phyloP scores from a whole-genome alignment of 2,113 vertebrate genomes.

The Noturus placidus region DNA sequence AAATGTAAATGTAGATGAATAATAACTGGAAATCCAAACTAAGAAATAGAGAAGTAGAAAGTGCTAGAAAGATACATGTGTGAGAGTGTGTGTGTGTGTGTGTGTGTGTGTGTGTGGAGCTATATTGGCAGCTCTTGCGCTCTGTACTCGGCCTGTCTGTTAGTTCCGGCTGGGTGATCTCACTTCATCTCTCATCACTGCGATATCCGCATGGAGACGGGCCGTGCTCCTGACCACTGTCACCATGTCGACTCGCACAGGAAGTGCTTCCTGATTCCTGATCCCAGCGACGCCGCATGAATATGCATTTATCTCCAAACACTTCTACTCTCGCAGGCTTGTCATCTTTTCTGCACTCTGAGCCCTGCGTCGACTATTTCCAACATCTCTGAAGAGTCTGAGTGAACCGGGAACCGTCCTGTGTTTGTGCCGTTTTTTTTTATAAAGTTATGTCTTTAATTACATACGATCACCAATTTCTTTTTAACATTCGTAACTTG shows the following conservation, averaged over 20 bases:
- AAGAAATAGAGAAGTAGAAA: not conserved
- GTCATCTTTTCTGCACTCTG: constrained; percentile 45
- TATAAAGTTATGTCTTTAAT: not conserved
- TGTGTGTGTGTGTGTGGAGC: not conserved
- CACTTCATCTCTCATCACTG: constrained; percentile 64
- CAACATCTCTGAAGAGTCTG: not conserved
- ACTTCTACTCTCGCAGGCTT: constrained; percentile 25
- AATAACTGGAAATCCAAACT: not conserved
- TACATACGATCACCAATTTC: too few relatives aligned
- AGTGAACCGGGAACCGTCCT: not conserved
- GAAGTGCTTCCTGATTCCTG: constrained; percentile 40
- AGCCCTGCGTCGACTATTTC: constrained; percentile 4
- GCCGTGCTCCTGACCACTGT: constrained; percentile 55
- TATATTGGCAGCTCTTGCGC: constrained; percentile 51
- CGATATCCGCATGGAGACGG: constrained; percentile 59
- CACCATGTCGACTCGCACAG: constrained; percentile 42
- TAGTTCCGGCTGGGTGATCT: constrained; percentile 62
- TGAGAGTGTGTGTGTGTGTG: not conserved
- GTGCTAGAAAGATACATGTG: not conserved
- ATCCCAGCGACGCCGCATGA: constrained; percentile 46
- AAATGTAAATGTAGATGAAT: too few relatives aligned
- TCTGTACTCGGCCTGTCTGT: constrained; percentile 65
- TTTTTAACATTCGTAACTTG: too few relatives aligned
- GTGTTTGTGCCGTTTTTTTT: not conserved
- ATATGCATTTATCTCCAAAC: constrained; percentile 51